These are phyloP conservation scores for Calameuta pallipes DNA, from an alignment of 2,888 invertebrate genomes.

Conservation along the genomic window DNA sequence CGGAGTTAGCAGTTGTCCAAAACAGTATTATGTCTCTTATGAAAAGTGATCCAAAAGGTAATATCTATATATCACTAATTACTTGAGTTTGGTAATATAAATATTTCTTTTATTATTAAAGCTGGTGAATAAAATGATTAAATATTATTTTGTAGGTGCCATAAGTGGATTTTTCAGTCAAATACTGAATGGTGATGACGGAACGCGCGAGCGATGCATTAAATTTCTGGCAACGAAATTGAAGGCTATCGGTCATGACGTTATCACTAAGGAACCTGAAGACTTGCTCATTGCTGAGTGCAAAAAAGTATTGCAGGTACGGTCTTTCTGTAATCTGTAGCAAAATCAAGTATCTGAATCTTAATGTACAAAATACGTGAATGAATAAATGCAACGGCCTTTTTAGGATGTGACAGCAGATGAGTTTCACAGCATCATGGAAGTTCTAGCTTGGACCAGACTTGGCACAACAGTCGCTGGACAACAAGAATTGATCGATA, in stretches of 20 bases:
- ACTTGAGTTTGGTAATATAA: background rate
- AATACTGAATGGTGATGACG: slow-evolving; percentile 77
- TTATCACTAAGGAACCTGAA: slow-evolving; percentile 86
- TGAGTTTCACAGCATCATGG: slow-evolving; percentile 92
- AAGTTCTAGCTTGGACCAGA: slow-evolving; percentile 83
- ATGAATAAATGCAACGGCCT: slow-evolving; percentile 10
- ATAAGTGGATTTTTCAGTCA: slow-evolving; percentile 78
- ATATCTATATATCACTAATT: no score
- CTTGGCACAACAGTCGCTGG: slow-evolving; percentile 85
- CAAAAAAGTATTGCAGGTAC: slow-evolving; percentile 85
- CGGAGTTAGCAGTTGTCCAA: slow-evolving; percentile 87
- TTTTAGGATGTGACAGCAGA: slow-evolving; percentile 88
- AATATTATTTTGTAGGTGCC: slow-evolving; percentile 67
- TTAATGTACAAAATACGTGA: slow-evolving; percentile 3
- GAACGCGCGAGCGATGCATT: slow-evolving; percentile 86
- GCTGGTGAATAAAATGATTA: background rate
- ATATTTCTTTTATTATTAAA: background rate
- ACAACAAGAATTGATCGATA: slow-evolving; percentile 87
- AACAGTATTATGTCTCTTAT: slow-evolving; percentile 84
- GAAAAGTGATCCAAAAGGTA: slow-evolving; percentile 77
- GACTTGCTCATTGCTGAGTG: slow-evolving; percentile 85
- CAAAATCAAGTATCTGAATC: slow-evolving; percentile 7
- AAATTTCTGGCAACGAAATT: slow-evolving; percentile 89
- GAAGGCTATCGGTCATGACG: slow-evolving; percentile 80
- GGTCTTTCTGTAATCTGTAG: slow-evolving; percentile 21